Base-by-base conservation (phyloP, 2,888 invertebrate species). In the Morpho achilles region DNA sequence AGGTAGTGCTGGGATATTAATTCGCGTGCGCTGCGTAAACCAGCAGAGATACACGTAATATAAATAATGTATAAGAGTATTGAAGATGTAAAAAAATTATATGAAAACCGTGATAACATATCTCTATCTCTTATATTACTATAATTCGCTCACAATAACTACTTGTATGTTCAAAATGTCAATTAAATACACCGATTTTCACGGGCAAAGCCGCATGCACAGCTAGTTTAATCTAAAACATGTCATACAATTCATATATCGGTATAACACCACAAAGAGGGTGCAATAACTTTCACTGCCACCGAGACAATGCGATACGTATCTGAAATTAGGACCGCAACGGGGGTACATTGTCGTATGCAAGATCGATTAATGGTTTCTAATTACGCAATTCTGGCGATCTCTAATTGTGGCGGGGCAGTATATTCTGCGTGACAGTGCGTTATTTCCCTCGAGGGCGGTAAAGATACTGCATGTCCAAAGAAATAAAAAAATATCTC, bases 371-470 rank as follows among this genome's bases (percentile, higher is more conserved):
- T 86, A 88, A 86, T 84, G 79, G 76, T 68, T 70, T 77, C 86
- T 89, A 90, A 90, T 90, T 90, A 89, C 88, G 84, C 87, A 89
- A 89, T 88, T 87, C 87, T 86, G 86, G 84, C 78, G 79, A 87
- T 88, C 87, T 89, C 88, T 89, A 89, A 89, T 89, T 89, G 89
- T 84, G 80, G 72, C 75, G 80, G 79, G 75, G 78, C 84, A 81
- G 85, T 90, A 88, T 87, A 89, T 89, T 87, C 83, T 77, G 82
- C 80, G 84, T 88, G 89, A 88, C 90, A 87, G 87, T 82, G 80
- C 80, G 80, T 90, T 90, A 90, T 90, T 90, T 90, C 89, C 89
- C 89, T 66, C 56, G 89, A 71, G 89, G 79, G 87, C 84, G 79
- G 85, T 88, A 88, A 89, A 89, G 89, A 90, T 89, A 88, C 87